Base-by-base conservation (phyloP, 2,113 vertebrate species). In the Cololabis saira region DNA sequence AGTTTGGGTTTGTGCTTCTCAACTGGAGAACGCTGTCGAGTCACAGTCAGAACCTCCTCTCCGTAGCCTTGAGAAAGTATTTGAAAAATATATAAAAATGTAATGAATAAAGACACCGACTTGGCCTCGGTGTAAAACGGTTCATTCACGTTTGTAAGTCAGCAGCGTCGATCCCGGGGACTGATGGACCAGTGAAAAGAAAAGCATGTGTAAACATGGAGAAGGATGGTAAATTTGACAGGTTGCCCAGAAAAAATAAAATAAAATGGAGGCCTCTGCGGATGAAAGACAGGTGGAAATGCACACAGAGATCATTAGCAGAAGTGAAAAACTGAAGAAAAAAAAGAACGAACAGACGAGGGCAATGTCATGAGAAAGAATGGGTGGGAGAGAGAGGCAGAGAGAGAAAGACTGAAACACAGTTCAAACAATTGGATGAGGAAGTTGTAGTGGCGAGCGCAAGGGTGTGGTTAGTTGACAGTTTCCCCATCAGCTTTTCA, bases 401-500 rank as follows among this genome's bases (percentile, higher is more conserved):
- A 49, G 13, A 49, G 44, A 33, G 50, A 64, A 54, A 57, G 37
- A 66, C 15, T 65, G 60, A 54, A 44, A 22, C 55, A 51, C 17
- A 48, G 48, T 55, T 66, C 50, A 76, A 63, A 67, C 45, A 50
- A 14, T 27, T 77, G 76, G 47, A 77, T 62, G 74, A 83, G 86
- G 87, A 89, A 89, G 79, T 85, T 4, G 59, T 15, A 10, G 24
- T 68, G 61, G 63, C 72, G 68, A 80, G 61, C 59, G 72, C 66
- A 76, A 83, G 89, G 87, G 85, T 81, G 82, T 75, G 85, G 78
- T 67, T 44, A 65, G 53, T 48, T 62, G 76, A 37, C 72, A 12
- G 65, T 78, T 64, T 19, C 42, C 43, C 18, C 56, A 69, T 57
- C 55, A 27, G 55, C 53, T 66, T 50, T 33, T 78, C 70, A 64